A percentile compares a stretch with the other conserved stretches of the same genome.
Evolutionary conservation across 1,140 invertebrate genomes (phyloP).

Genomic region (Caenorhabditis brenneri): DNA sequence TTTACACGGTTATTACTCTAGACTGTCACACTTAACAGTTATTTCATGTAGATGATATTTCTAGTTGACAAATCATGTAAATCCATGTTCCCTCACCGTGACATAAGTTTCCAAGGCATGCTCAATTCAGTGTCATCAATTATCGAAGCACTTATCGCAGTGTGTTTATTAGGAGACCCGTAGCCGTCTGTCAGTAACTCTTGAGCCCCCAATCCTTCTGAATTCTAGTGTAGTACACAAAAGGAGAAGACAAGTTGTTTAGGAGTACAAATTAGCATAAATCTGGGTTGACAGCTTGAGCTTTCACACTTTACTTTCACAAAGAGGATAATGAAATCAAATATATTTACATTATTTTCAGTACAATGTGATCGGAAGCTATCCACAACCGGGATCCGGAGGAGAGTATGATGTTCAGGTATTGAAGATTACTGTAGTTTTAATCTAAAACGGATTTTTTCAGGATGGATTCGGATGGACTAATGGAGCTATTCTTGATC

Average conservation of each 20-base stretch:
- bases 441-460: neutral
- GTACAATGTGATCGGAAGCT: slow-evolving; percentile 62
- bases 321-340: slow-evolving; percentile 33
- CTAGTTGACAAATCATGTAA: no score
- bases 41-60: no score
- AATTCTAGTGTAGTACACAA: slow-evolving; percentile 39
- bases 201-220: slow-evolving; percentile 31
- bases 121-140: slow-evolving; percentile 26
- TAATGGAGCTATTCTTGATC: slow-evolving; percentile 83
- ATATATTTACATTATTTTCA: slow-evolving; percentile 31
- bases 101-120: neutral
- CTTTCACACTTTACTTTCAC: slow-evolving; percentile 8
- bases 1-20: neutral
- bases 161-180: slow-evolving; percentile 28
- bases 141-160: slow-evolving; percentile 37
- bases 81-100: neutral
- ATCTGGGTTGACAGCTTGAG: slow-evolving; percentile 37
- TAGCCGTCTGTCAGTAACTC: slow-evolving; percentile 41
- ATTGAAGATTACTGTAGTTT: neutral
- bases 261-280: slow-evolving; percentile 25
- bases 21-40: neutral
- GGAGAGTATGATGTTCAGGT: slow-evolving; percentile 82
- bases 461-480: slow-evolving; percentile 88
- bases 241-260: slow-evolving; percentile 33
- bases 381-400: slow-evolving; percentile 77